Conservation (phyloP, 2,113 vertebrate species). For the Panthera uncia region DNA sequence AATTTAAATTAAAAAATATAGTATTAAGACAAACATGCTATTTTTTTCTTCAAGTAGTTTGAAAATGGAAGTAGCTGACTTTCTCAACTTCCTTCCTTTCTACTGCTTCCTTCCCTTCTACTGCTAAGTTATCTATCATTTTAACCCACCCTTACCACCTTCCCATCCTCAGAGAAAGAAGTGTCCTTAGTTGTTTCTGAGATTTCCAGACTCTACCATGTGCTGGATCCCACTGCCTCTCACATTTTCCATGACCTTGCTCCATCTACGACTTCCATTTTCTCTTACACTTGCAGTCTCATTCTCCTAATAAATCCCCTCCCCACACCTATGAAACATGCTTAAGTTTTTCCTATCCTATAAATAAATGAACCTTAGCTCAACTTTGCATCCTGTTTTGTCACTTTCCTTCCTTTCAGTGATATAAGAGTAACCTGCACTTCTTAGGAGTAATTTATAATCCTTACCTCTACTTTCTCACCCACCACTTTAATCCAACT, state of each 20-base stretch:
- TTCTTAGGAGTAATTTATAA: not conserved
- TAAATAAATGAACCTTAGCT: not conserved
- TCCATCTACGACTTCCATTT: not conserved
- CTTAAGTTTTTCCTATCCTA: not conserved
- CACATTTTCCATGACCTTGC: not conserved
- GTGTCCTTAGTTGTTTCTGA: not conserved
- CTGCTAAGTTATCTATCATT: not conserved
- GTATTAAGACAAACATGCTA: constrained; percentile 1
- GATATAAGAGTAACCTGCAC: not conserved
- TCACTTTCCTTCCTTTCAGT: constrained; percentile 32
- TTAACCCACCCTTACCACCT: not conserved
- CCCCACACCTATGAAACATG: not conserved
- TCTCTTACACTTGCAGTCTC: not conserved
- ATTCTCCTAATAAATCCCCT: not conserved
- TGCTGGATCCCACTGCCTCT: not conserved
- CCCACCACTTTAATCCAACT: not conserved
- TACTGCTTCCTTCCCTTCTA: constrained; percentile 17
- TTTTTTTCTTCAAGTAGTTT: constrained; percentile 29
- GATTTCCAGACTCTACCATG: not conserved
- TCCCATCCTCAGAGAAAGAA: not conserved
- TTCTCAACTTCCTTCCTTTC: constrained; percentile 54
- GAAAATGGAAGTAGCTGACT: constrained; percentile 8
- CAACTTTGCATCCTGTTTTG: not conserved
- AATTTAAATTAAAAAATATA: not conserved
- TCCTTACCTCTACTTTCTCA: not conserved